Conservation (phyloP, 2,888 invertebrate genomes). For the Phania funesta region DNA sequence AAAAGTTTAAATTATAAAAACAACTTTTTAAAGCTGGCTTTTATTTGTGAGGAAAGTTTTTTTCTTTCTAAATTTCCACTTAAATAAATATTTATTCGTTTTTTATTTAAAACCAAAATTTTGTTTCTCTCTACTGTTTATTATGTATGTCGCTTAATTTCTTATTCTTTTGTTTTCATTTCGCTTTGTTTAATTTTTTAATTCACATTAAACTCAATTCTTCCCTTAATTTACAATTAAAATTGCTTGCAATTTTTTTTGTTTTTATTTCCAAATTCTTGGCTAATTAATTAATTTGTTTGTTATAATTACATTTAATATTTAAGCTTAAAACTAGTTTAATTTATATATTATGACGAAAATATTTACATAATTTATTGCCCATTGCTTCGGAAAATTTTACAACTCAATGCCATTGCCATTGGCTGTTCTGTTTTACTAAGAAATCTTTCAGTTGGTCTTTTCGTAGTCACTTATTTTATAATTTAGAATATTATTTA, state of each 20-base stretch:
- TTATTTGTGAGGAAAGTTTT: too few species aligned
- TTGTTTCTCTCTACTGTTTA: background rate
- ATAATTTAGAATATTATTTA: constrained; percentile 68
- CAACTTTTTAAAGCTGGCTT: too few species aligned
- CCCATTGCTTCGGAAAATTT: background rate
- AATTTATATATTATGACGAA: background rate
- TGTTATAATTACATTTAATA: constrained; percentile 10
- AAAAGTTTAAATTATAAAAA: too few species aligned
- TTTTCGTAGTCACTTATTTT: constrained; percentile 59
- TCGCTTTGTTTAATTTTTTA: constrained; percentile 1
- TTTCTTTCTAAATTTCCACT: too few species aligned
- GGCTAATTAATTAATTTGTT: background rate
- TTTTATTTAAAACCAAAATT: too few species aligned
- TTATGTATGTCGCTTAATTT: background rate
- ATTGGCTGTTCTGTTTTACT: background rate
- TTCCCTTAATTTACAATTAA: constrained; percentile 64
- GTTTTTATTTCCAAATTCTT: background rate
- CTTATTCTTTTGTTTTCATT: constrained; percentile 4
- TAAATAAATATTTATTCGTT: too few species aligned
- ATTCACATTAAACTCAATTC: constrained; percentile 19
- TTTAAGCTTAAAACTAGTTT: constrained; percentile 1
- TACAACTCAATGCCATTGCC: too few species aligned
- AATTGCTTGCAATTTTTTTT: constrained; percentile 56
- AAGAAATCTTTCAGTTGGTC: constrained; percentile 33
- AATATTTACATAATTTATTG: constrained; percentile 19